Percentiles rank a stretch among this genome's conserved stretches.
These are phyloP conservation scores for Tribolium madens DNA, from an alignment of 1,140 invertebrate genomes.

Conservation along the genomic window DNA sequence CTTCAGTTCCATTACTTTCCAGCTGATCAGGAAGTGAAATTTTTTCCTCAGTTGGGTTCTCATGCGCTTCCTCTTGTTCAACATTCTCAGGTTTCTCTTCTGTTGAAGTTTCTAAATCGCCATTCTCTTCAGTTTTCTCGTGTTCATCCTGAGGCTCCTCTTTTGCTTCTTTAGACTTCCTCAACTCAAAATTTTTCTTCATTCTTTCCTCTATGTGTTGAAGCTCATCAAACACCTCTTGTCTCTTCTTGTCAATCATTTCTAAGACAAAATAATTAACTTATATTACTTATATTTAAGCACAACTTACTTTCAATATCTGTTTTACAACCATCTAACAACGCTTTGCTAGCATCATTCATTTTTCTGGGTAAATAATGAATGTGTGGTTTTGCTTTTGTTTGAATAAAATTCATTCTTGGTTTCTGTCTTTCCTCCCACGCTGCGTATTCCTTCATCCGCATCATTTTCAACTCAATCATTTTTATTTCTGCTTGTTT, in stretches of 20 bases:
- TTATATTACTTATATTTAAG: neutral
- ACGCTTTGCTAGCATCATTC: conserved; percentile 68
- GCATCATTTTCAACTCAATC: conserved; percentile 91
- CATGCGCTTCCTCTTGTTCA: conserved; percentile 1
- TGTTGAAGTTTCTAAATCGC: neutral
- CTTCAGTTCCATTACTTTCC: conserved; percentile 1
- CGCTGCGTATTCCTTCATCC: conserved; percentile 87
- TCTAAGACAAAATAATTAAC: conserved; percentile 63
- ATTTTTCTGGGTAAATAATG: conserved; percentile 88
- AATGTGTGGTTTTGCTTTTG: conserved; percentile 86
- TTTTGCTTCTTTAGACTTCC: conserved; percentile 45
- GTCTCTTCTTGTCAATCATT: conserved; percentile 65
- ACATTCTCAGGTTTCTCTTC: conserved; percentile 21
- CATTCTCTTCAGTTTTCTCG: conserved; percentile 42
- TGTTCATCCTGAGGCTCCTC: conserved; percentile 43
- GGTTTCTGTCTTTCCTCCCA: conserved; percentile 87
- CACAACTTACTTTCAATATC: conserved; percentile 68
- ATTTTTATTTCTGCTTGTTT: conserved; percentile 90
- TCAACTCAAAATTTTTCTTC: conserved; percentile 59
- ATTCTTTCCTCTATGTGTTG: conserved; percentile 61
- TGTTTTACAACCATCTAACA: conserved; percentile 67
- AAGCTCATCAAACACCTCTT: conserved; percentile 61
- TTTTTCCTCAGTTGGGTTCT: conserved; percentile 2
- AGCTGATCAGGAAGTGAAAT: neutral
- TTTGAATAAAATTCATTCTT: conserved; percentile 87